Evolutionary conservation across 2,888 invertebrate genomes (phyloP), one percentile per base, ranked within the genome.

Genomic region (Epirrita christyi): DNA sequence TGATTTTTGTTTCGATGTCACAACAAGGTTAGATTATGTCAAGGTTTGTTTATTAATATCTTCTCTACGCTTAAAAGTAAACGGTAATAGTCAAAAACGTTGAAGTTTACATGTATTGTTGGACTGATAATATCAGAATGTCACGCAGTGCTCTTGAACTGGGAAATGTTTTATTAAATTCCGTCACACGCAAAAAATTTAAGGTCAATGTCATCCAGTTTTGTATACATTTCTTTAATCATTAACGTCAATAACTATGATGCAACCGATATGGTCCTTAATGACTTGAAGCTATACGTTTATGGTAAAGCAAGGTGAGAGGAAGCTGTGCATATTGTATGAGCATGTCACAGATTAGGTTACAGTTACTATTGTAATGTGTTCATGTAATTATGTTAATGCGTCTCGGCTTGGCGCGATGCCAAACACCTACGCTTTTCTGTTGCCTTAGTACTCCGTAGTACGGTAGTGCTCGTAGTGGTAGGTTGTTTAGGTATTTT

Each of bases 191-290:
- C 51, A 56, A 61, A 68, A 63, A 61, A 59, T 56, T 40, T 50
- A 55, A 68, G 64, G 66, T 69, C 72, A 75, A 66, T 67, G 69
- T 61, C 67, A 61, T 63, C 50, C 34, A 62, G 64, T 61, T 71
- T 73, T 70, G 71, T 71, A 66, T 32, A 73, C 73, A 67, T 64
- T 68, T 47, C 41, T 70, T 68, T 62, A 68, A 71, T 71, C 70
- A 73, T 62, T 64, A 27, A 63, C 59, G 69, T 66, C 58, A 69
- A 70, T 72, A 66, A 68, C 63, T 62, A 59, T 59, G 43, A 56
- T 55, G 61, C 29, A 52, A 63, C 9, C 8, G n/a, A 55, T 43
- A 50, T 55, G 47, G 41, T 49, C 55, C 55, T 62, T 65, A 45
- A 13, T 21, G 10, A n/a, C 50, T 9, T 41, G 54, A 28, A 48